These are phyloP conservation scores for Hylaea fasciaria DNA, from an alignment of 2,888 invertebrate genomes.

Conservation along the genomic window DNA sequence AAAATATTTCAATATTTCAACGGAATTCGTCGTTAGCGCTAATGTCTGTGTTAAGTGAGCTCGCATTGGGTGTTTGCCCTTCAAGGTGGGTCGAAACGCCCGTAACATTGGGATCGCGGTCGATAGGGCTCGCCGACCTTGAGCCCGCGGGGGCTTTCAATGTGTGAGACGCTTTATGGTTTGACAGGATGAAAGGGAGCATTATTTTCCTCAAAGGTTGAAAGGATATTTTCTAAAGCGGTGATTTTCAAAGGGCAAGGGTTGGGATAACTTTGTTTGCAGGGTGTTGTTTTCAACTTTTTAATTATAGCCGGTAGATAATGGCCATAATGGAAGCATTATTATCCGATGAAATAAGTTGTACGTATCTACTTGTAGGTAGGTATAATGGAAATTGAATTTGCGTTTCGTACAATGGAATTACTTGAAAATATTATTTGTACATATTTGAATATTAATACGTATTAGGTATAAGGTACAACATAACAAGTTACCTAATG, in stretches of 20 bases:
- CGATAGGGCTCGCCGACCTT: conserved; percentile 49
- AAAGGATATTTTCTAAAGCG: conserved; percentile 12
- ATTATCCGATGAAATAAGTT: no score
- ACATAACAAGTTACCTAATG: no score
- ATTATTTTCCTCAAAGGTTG: conserved; percentile 14
- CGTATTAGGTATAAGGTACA: no score
- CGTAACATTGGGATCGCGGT: conserved; percentile 32
- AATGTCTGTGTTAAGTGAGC: conserved; percentile 8
- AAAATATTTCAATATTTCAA: neutral
- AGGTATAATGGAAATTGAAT: no score
- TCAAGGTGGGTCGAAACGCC: conserved; percentile 19
- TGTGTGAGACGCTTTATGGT: conserved; percentile 20
- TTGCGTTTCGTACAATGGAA: no score
- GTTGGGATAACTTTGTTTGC: neutral
- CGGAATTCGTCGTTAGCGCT: conserved; percentile 1
- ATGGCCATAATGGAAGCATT: no score
- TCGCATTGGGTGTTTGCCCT: conserved; percentile 4
- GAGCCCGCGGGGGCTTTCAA: conserved; percentile 25
- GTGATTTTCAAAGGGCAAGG: conserved; percentile 4
- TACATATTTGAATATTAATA: no score
- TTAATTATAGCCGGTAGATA: neutral
- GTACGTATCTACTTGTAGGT: no score
- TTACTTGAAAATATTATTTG: no score
- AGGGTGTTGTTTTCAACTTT: neutral
- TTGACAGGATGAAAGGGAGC: conserved; percentile 21